A percentile compares a stretch with the other conserved stretches of the same genome.
Conservation (phyloP, 92 coral and sea anemone genomes). For the Blastomussa wellsi region DNA sequence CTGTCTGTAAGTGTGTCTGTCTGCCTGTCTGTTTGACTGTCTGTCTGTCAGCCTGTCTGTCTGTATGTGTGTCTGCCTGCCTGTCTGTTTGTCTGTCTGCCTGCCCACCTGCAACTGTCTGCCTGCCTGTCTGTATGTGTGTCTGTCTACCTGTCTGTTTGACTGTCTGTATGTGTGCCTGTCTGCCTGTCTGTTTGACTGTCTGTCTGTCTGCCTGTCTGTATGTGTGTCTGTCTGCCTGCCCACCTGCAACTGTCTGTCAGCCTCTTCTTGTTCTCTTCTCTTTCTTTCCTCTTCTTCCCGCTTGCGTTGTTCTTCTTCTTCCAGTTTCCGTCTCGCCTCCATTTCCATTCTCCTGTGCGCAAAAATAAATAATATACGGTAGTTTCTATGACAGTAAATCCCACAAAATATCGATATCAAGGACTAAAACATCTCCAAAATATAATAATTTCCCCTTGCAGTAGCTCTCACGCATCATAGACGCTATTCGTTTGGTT, state of each 20-base stretch:
- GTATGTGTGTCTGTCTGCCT: background rate
- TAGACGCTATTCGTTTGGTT: no score
- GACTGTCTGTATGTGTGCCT: background rate
- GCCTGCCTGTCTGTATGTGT: background rate
- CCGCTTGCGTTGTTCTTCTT: conserved; percentile 70
- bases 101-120: conserved; percentile 62
- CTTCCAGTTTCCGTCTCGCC: conserved; percentile 77
- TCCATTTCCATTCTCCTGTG: conserved; percentile 91
- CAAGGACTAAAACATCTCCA: no score
- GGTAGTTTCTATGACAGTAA: no score
- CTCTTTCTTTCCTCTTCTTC: conserved; percentile 90
- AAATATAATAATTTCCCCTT: no score
- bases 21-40: no score
- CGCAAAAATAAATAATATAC: background rate
- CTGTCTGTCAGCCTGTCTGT: background rate
- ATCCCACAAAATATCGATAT: no score
- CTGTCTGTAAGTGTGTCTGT: background rate
- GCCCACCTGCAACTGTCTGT: conserved; percentile 79
- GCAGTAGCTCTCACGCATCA: no score
- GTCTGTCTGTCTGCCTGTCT: background rate
- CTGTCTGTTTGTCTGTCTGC: background rate
- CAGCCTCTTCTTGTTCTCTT: conserved; percentile 90
- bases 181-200: background rate
- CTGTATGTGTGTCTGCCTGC: background rate
- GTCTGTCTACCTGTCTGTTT: background rate